These are phyloP conservation scores for Catocala nupta DNA, from an alignment of 2,888 invertebrate genomes.

Conservation along the genomic window DNA sequence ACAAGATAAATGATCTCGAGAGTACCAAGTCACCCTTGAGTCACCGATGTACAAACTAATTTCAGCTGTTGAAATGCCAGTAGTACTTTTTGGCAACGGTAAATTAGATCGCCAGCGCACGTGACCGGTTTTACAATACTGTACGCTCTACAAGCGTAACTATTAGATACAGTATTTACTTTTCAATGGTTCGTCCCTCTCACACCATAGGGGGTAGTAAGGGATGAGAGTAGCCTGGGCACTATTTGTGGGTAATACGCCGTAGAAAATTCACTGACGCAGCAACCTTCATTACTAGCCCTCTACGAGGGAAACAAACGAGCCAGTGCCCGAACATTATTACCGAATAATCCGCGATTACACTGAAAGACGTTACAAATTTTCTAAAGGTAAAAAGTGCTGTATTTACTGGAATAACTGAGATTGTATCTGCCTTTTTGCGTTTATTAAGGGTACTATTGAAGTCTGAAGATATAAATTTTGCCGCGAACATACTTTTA, in stretches of 20 bases:
- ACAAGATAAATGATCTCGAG: slow-evolving; percentile 12
- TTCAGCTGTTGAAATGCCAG: slow-evolving; percentile 48
- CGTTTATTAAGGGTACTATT: no score
- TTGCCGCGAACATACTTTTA: no score
- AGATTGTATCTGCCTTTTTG: no score
- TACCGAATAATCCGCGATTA: no score
- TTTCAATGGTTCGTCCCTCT: slow-evolving; percentile 49
- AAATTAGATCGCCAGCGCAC: slow-evolving; percentile 55
- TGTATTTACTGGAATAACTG: no score
- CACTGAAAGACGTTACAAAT: no score
- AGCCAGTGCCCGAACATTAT: not conserved
- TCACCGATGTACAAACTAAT: slow-evolving; percentile 66
- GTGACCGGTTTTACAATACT: slow-evolving; percentile 75
- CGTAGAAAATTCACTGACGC: slow-evolving; percentile 61
- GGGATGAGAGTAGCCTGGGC: slow-evolving; percentile 36
- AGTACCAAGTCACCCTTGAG: slow-evolving; percentile 28
- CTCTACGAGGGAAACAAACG: slow-evolving; percentile 53
- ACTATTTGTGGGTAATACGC: slow-evolving; percentile 54
- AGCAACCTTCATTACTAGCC: slow-evolving; percentile 65
- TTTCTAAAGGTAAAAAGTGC: no score
- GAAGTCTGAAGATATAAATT: no score
- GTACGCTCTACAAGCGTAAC: slow-evolving; percentile 55
- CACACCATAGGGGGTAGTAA: slow-evolving; percentile 33
- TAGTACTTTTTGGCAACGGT: no score
- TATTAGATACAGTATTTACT: slow-evolving; percentile 65